These are phyloP conservation scores for Patagioenas fasciata DNA, from an alignment of 2,113 vertebrate species.

Conservation along the genomic window DNA sequence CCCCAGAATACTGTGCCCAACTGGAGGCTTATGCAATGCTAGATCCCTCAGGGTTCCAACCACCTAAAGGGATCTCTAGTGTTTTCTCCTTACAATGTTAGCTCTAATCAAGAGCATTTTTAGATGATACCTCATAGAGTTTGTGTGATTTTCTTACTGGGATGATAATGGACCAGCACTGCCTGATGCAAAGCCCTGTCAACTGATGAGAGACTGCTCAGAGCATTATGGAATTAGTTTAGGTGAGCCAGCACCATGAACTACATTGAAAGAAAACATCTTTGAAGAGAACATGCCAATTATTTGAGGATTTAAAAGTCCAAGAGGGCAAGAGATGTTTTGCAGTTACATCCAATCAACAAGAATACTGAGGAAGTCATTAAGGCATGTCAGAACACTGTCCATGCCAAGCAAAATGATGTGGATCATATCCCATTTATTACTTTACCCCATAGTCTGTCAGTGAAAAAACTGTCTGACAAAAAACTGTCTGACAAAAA, in stretches of 20 bases:
- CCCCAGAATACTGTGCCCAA: background rate
- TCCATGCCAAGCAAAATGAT: background rate
- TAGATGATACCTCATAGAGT: background rate
- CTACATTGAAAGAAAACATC: background rate
- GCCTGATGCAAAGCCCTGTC: background rate
- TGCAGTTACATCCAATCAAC: background rate
- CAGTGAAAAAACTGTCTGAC: background rate
- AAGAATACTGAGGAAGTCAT: background rate
- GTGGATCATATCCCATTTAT: background rate
- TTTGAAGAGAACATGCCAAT: background rate
- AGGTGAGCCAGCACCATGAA: background rate
- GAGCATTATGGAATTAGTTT: background rate
- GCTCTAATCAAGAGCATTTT: background rate
- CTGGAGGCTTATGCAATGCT: background rate
- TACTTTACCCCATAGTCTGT: background rate
- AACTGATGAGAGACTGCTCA: background rate
- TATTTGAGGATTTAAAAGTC: background rate
- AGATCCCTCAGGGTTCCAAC: background rate
- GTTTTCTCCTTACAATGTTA: background rate
- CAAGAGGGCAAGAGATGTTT: background rate
- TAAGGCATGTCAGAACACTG: background rate
- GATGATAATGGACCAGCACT: background rate
- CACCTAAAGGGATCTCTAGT: background rate
- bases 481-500: background rate
- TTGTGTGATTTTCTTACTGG: background rate